These are phyloP conservation scores for Tauraco hartlaubi DNA, from an alignment of 2,797 vertebrate species.

Conservation along the genomic window DNA sequence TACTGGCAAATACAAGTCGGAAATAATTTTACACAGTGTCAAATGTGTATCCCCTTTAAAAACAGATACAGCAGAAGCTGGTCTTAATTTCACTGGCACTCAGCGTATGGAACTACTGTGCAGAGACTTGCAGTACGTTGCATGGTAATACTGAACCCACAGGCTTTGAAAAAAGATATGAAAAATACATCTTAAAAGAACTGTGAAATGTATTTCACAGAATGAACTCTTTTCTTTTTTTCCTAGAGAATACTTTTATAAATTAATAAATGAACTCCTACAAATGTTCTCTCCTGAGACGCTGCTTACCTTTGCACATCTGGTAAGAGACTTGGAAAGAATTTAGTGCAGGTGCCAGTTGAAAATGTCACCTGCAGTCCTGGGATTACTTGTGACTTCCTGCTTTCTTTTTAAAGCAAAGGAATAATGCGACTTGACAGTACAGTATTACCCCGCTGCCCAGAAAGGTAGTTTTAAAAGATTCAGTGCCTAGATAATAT, in stretches of 20 bases:
- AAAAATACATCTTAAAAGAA: background rate
- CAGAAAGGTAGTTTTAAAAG: background rate
- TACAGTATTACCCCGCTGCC: background rate
- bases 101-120: background rate
- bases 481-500: background rate
- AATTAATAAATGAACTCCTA: background rate
- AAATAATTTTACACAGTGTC: background rate
- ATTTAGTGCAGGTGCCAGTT: background rate
- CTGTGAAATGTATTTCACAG: background rate
- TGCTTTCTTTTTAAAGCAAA: background rate
- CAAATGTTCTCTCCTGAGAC: background rate
- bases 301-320: background rate
- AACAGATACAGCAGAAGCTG: background rate
- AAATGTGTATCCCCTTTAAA: background rate
- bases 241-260: background rate
- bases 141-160: background rate
- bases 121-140: background rate
- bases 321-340: background rate
- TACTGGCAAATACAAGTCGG: background rate
- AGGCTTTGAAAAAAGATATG: background rate
- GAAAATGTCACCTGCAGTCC: conserved; percentile 26
- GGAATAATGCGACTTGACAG: background rate
- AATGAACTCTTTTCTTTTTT: accelerated
- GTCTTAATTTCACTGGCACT: background rate
- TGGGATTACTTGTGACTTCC: conserved; percentile 12